A percentile compares a stretch with the other conserved stretches of the same genome.
These are phyloP conservation scores for Drosophila neotestacea DNA, from an alignment of 2,888 invertebrate genomes.

Conservation along the genomic window DNA sequence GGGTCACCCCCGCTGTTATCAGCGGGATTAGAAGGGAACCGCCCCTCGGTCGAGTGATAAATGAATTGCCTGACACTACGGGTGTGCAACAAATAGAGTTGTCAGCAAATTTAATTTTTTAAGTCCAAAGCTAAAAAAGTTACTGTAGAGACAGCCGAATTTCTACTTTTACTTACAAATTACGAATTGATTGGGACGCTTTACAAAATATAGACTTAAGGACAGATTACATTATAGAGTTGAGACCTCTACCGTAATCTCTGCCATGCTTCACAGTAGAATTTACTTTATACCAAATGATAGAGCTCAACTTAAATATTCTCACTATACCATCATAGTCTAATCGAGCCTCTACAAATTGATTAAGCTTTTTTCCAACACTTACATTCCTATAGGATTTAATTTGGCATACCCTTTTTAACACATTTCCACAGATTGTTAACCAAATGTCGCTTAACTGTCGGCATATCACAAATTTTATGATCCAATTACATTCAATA, in stretches of 20 bases:
- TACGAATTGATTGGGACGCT: too few relatives aligned
- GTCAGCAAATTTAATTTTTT: conserved; percentile 37
- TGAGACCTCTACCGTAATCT: too few relatives aligned
- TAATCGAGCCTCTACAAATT: background rate
- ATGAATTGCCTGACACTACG: conserved; percentile 52
- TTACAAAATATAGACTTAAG: too few relatives aligned
- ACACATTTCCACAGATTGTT: background rate
- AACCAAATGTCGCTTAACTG: conserved; percentile 11
- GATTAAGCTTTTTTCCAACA: background rate
- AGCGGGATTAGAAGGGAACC: conserved; percentile 47
- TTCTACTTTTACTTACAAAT: too few relatives aligned
- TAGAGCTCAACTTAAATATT: too few relatives aligned
- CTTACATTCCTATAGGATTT: background rate
- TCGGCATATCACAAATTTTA: conserved; percentile 38
- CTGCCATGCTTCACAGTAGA: too few relatives aligned
- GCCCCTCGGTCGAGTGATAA: conserved; percentile 57
- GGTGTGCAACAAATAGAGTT: conserved; percentile 62
- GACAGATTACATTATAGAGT: too few relatives aligned
- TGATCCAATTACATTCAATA: conserved; percentile 74
- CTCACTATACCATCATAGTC: too few relatives aligned
- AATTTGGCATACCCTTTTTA: conserved; percentile 2
- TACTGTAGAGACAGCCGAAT: too few relatives aligned
- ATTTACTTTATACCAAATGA: too few relatives aligned
- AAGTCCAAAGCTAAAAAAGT: background rate
- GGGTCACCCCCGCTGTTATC: conserved; percentile 74